These are phyloP conservation scores for Coryphaenoides rupestris DNA, from an alignment of 2,113 vertebrate genomes.

Conservation along the genomic window DNA sequence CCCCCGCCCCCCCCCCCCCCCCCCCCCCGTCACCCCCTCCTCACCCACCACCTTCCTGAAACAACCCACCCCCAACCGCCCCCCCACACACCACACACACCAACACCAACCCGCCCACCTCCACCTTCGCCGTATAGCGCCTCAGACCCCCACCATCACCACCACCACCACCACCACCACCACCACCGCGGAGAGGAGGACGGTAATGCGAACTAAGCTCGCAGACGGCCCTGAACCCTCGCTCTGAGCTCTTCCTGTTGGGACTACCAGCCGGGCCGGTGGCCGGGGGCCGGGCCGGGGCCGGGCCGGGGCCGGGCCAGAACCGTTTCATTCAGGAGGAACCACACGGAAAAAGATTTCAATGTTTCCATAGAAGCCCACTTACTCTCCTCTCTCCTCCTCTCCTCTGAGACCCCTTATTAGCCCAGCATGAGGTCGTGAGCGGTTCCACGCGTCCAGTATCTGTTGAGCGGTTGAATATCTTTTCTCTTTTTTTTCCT, in stretches of 20 bases:
- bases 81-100: too few relatives aligned
- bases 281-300: too few relatives aligned
- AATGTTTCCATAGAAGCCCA: not conserved
- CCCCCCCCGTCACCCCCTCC: not conserved
- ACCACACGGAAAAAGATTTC: not conserved
- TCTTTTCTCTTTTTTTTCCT: not conserved
- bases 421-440: too few relatives aligned
- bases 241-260: too few relatives aligned
- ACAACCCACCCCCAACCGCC: not conserved
- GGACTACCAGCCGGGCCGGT: too few relatives aligned
- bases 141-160: too few relatives aligned
- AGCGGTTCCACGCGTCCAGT: not conserved
- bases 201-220: too few relatives aligned
- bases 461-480: conserved; percentile 5
- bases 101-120: too few relatives aligned
- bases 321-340: not conserved
- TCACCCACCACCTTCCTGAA: too few relatives aligned
- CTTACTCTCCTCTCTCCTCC: conserved; percentile 10
- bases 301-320: too few relatives aligned
- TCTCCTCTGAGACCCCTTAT: not conserved
- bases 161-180: not conserved
- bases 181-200: too few relatives aligned
- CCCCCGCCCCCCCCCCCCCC: not conserved
- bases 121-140: not conserved
- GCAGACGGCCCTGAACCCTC: too few relatives aligned